These are phyloP conservation scores for Mystacornis crossleyi DNA, from an alignment of 2,113 vertebrate genomes.

Conservation along the genomic window DNA sequence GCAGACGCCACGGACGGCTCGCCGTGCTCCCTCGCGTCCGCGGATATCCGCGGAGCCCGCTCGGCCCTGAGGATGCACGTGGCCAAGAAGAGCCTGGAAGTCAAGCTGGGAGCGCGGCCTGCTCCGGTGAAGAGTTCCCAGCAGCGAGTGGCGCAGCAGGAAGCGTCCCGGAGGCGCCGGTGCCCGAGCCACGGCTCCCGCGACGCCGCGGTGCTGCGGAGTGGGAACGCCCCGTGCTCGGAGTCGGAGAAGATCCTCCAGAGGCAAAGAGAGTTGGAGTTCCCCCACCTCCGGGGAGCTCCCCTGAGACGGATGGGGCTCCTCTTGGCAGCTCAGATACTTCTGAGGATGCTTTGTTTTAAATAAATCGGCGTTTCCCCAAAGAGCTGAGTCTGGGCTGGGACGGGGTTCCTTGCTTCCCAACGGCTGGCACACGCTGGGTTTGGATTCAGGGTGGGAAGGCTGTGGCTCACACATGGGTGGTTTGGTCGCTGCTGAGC, in stretches of 20 bases:
- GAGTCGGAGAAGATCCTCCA: neutral
- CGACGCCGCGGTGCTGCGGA: rapidly evolving
- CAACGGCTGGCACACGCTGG: neutral
- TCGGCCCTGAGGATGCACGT: neutral
- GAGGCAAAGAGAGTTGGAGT: neutral
- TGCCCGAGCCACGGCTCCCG: rapidly evolving
- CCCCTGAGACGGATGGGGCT: neutral
- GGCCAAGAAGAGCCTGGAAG: neutral
- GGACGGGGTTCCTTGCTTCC: neutral
- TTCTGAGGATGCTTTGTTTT: neutral
- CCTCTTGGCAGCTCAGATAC: neutral
- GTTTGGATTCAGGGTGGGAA: neutral
- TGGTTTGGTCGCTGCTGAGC: neutral
- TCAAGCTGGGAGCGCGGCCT: neutral
- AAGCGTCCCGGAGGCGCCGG: rapidly evolving
- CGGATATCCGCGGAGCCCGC: neutral
- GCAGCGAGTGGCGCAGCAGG: neutral
- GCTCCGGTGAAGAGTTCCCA: neutral
- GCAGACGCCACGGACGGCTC: rapidly evolving
- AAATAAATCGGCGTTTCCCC: neutral
- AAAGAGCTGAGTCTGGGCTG: neutral
- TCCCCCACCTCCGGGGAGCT: neutral
- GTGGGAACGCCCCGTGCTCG: rapidly evolving
- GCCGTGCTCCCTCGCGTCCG: rapidly evolving
- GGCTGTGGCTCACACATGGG: rapidly evolving